Conservation (phyloP, 2,797 vertebrate genomes). For the Luscinia luscinia region DNA sequence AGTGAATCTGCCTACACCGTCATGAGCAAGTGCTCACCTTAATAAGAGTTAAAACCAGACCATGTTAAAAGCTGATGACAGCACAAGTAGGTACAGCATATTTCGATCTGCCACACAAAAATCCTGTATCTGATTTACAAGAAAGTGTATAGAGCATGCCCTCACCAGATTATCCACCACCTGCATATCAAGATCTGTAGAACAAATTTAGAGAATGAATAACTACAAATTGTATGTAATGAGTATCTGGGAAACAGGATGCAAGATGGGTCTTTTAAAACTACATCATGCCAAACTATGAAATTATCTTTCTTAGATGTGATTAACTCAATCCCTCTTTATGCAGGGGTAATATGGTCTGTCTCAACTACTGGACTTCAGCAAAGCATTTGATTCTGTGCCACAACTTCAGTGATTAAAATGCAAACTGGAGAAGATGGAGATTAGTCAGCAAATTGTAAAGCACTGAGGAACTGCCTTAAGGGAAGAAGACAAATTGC, state of each 20-base stretch:
- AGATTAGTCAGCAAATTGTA: neutral
- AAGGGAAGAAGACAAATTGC: neutral
- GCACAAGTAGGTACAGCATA: neutral
- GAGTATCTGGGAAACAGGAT: slow-evolving; percentile 2
- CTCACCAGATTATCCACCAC: neutral
- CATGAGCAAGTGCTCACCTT: neutral
- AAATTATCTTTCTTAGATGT: neutral
- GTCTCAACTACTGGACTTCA: neutral
- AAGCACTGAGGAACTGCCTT: neutral
- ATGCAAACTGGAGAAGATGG: neutral
- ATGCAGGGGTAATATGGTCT: neutral
- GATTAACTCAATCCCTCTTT: neutral
- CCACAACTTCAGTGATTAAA: neutral
- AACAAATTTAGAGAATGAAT: slow-evolving; percentile 15
- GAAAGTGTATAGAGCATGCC: neutral
- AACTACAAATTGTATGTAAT: neutral
- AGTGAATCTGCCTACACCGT: neutral
- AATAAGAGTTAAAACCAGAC: neutral
- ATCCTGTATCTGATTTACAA: neutral
- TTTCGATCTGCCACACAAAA: slow-evolving; percentile 9
- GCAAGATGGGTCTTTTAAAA: slow-evolving; percentile 14
- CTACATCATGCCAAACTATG: neutral
- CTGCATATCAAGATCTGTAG: neutral
- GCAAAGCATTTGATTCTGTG: neutral
- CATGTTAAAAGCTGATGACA: neutral